Percentiles rank a stretch among this genome's conserved stretches.
phyloP scores from a whole-genome alignment of 2,797 vertebrate species.

The Selene dorsalis region DNA sequence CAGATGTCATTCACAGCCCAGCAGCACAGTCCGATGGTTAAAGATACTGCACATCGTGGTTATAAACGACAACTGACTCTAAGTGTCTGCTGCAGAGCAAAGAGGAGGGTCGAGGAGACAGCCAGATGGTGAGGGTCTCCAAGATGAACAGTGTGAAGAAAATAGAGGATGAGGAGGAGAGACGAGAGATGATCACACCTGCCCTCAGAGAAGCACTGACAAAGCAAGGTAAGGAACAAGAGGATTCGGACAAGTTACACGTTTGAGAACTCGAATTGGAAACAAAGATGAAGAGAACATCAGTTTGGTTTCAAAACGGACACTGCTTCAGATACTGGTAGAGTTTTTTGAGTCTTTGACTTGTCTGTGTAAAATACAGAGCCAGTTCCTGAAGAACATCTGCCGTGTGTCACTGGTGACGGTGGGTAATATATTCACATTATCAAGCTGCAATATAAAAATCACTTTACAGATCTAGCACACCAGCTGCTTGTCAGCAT shows the following conservation, averaged over 20 bases:
- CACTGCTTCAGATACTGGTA: too few relatives aligned
- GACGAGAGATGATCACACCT: constrained; percentile 93
- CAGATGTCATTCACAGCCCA: background rate
- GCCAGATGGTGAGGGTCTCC: constrained; percentile 68
- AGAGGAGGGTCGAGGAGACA: constrained; percentile 65
- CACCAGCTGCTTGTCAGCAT: constrained; percentile 58
- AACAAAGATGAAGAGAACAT: background rate
- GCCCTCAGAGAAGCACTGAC: constrained; percentile 90
- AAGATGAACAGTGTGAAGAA: constrained; percentile 72
- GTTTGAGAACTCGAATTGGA: background rate
- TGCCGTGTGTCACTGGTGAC: constrained; percentile 46
- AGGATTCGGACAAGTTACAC: fast-evolving
- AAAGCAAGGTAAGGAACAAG: constrained; percentile 89
- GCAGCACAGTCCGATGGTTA: background rate
- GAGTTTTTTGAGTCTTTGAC: background rate
- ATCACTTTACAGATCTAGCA: constrained; percentile 21
- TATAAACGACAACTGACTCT: constrained; percentile 5
- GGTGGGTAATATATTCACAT: constrained; percentile 51
- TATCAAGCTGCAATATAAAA: constrained; percentile 44
- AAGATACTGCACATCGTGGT: background rate
- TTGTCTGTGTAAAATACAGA: background rate
- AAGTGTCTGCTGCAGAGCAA: constrained; percentile 62
- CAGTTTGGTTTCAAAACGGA: too few relatives aligned
- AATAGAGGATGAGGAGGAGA: constrained; percentile 77
- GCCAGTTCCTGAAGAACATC: constrained; percentile 46